Conservation (phyloP, 2,888 invertebrate genomes). For the Tetheella fluctuosa region DNA sequence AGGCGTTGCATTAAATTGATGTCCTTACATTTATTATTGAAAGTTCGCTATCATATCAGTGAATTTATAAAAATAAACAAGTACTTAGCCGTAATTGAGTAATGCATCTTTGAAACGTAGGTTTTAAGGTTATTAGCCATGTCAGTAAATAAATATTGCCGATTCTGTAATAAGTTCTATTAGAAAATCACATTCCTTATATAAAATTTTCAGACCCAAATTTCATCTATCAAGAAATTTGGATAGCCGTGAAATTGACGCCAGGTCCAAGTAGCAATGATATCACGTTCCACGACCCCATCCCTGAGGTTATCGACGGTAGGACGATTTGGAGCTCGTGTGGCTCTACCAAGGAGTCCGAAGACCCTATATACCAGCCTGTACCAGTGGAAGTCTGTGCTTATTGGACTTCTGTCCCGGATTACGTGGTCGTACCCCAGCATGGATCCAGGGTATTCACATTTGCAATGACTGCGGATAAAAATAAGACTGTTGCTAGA, state of each 20-base stretch:
- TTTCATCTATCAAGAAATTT: conserved; percentile 72
- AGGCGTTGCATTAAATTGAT: no score
- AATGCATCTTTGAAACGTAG: no score
- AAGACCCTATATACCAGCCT: conserved; percentile 69
- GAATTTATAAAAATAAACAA: no score
- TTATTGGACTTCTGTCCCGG: conserved; percentile 79
- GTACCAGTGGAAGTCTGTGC: conserved; percentile 68
- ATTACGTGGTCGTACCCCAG: conserved; percentile 74
- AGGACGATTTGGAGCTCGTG: conserved; percentile 70
- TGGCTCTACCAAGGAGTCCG: conserved; percentile 69
- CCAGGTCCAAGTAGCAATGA: conserved; percentile 72
- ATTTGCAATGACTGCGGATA: conserved; percentile 82
- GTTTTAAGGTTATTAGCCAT: no score
- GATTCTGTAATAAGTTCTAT: no score
- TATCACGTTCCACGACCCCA: conserved; percentile 64
- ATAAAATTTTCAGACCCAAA: conserved; percentile 65
- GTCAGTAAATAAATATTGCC: no score
- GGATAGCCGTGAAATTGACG: conserved; percentile 73
- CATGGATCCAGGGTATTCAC: conserved; percentile 76
- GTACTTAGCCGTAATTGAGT: no score
- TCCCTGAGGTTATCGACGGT: conserved; percentile 67
- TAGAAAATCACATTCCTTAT: conserved; percentile 13
- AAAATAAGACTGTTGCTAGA: conserved; percentile 73
- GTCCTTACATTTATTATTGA: no score
- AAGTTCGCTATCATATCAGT: no score